Evolutionary conservation across 2,888 invertebrate genomes (phyloP), one percentile per base, ranked within the genome.

Genomic region (Erynnis tages): DNA sequence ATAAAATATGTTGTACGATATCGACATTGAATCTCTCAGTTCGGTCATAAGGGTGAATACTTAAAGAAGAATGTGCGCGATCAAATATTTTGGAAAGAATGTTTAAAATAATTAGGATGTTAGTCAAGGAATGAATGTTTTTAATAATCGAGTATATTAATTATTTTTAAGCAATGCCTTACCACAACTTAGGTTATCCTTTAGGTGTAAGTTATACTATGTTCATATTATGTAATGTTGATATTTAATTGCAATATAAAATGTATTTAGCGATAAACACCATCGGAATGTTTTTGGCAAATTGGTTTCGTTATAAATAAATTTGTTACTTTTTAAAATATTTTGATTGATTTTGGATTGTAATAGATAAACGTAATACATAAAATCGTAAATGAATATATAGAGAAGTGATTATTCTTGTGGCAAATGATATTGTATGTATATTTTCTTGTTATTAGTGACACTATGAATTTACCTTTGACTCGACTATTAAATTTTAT

Each of bases 401-500:
- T 19, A 46, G 16, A 27, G 17, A 37, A 16, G 34, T 50, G 34
- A 55, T 54, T 58, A 56, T 52, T 54, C 58, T 58, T 54, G 55
- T 48, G 50, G 55, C 56, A 53, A 59, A 53, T 50, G 54, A 56
- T 52, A 56, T 57, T 64, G 63, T 61, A 60, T 63, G 84, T 85
- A 83, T 82, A 87, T 85, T 82, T 74, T 75, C 72, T 82, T 85
- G 82, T 84, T 88, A 78, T 76, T 79, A 82, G 73, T 74, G 67
- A 73, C 76, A 73, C 66, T 68, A 70, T 71, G 74, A 76, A 76
- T 82, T 80, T 72, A 72, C 67, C 71, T 75, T 70, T 70, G 73
- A 81, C 74, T 82, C 76, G 67, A 78, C 74, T 73, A 85, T 85
- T 79, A 86, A 85, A 83, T 81, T 84, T 86, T 85, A 78, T 84